These are phyloP conservation scores for Acleris emargana DNA, from an alignment of 2,888 invertebrate genomes.

Conservation along the genomic window DNA sequence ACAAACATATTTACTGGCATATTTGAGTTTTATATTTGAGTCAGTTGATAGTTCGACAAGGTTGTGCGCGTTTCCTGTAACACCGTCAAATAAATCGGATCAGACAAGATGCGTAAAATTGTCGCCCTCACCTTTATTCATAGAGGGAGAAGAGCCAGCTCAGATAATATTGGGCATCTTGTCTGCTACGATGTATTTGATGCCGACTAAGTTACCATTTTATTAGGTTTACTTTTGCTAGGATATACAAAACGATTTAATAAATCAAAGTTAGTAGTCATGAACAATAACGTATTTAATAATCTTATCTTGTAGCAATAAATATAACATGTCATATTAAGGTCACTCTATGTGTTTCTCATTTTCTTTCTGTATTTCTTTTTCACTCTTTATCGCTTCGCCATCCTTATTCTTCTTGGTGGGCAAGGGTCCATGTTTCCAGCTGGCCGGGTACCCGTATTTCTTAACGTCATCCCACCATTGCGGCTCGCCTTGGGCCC, in stretches of 20 bases:
- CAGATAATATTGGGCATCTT: too few relatives aligned
- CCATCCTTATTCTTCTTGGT: constrained; percentile 55
- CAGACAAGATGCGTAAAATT: too few relatives aligned
- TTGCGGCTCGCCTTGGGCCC: constrained; percentile 89
- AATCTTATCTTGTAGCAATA: constrained; percentile 19
- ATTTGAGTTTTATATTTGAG: too few relatives aligned
- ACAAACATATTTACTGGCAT: too few relatives aligned
- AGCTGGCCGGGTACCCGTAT: constrained; percentile 70
- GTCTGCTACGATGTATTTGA: too few relatives aligned
- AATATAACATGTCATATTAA: constrained; percentile 36
- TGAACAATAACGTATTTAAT: constrained; percentile 10
- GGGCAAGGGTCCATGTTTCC: constrained; percentile 68
- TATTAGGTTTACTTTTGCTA: not conserved
- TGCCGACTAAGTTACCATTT: not conserved
- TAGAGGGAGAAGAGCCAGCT: too few relatives aligned
- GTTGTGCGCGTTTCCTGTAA: too few relatives aligned
- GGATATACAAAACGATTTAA: not conserved
- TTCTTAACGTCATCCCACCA: constrained; percentile 88
- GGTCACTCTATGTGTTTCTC: constrained; percentile 52
- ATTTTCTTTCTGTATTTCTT: constrained; percentile 33
- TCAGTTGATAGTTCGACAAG: too few relatives aligned
- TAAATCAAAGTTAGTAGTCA: constrained; percentile 11
- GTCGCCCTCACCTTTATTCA: too few relatives aligned
- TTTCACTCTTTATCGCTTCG: constrained; percentile 51
- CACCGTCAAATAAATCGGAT: too few relatives aligned